Percentiles rank a stretch among this genome's conserved stretches.
Evolutionary conservation across 92 coral and sea anemone genomes (phyloP).

Genomic region (Nematostella vectensis): DNA sequence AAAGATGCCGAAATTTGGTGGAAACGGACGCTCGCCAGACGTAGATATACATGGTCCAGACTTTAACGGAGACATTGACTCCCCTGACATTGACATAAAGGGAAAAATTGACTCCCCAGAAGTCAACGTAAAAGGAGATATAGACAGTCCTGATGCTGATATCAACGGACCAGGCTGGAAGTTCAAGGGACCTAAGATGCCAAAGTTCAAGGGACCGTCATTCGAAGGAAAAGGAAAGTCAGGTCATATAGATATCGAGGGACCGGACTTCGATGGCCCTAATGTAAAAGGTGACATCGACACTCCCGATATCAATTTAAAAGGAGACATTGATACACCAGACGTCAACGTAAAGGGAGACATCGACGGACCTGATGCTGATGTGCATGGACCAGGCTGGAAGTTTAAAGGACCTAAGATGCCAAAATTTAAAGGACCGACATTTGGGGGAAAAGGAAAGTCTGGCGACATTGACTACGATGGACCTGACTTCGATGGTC

Average conservation of each 20-base stretch:
- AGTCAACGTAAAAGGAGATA: constrained; percentile 3
- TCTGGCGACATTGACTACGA: constrained; percentile 1
- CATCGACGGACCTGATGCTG: constrained; percentile 11
- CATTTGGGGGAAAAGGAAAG: constrained; percentile 4
- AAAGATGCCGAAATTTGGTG: too few species aligned
- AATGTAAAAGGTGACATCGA: constrained; percentile 1
- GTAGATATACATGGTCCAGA: constrained; percentile 1
- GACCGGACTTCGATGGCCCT: constrained; percentile 20
- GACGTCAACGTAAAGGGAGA: background rate
- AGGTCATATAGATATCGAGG: constrained; percentile 12
- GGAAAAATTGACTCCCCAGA: background rate
- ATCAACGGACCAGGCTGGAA: constrained; percentile 4
- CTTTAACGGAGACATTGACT: constrained; percentile 4
- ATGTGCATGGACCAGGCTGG: background rate
- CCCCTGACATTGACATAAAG: constrained; percentile 6
- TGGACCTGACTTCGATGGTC: constrained; percentile 23
- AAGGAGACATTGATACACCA: background rate
- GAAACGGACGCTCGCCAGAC: background rate
- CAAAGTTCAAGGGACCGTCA: constrained; percentile 6
- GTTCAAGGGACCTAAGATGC: constrained; percentile 15
- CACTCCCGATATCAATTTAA: constrained; percentile 1
- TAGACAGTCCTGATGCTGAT: background rate
- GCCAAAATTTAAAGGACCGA: background rate
- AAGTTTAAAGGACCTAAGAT: constrained; percentile 1
- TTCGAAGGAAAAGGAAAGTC: constrained; percentile 5